Base-by-base conservation (phyloP, 2,888 invertebrate species). In the Sicus ferrugineus region DNA sequence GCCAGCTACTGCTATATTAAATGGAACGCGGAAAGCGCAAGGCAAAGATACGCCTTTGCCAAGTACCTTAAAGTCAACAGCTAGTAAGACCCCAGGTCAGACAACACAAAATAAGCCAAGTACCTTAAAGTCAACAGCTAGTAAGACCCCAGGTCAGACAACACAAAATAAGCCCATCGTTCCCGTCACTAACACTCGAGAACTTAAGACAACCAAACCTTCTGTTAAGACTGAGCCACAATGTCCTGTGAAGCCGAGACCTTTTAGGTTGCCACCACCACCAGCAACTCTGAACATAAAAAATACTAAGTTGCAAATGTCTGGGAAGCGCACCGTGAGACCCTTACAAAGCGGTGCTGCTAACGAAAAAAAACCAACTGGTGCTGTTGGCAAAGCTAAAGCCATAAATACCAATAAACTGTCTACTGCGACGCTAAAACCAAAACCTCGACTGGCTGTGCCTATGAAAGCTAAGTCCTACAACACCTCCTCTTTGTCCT, bases 391-490 rank as follows among this genome's bases (percentile, higher is more conserved):
- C 19, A 72, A 72, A 48, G 68, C 61, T 23, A 68, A 70, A 31
- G 56, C 54, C 42, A 38, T 19, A 50, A 26, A 19, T 21, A 9
- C 28, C 68, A 7, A 38, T 61, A 9, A 66, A 73, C 23, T 19
- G 23, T 46, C 2, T 66, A 72, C 16, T 68, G 1, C 31, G 21
- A 4, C 1, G 67, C 2, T 70, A 67, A 58, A 58, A 69, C 26
- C 72, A 11, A 21, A 74, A 70, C 28, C 72, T n/a, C n/a, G 73
- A 68, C 30, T 74, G 58, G 23, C 73, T 23, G 70, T 73, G 2
- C 70, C 42, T 2, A 72, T 77, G 26, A 77, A 77, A 23, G 74
- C 75, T 0, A 70, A 74, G 4, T 75, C 75, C 38, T 59, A 66
- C 0, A 2, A 19, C 0, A 48, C 30, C 2, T 14, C 67, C 0